These are phyloP conservation scores for Drosophila nigrodunni DNA, from an alignment of 1,140 invertebrate genomes.

Conservation along the genomic window DNA sequence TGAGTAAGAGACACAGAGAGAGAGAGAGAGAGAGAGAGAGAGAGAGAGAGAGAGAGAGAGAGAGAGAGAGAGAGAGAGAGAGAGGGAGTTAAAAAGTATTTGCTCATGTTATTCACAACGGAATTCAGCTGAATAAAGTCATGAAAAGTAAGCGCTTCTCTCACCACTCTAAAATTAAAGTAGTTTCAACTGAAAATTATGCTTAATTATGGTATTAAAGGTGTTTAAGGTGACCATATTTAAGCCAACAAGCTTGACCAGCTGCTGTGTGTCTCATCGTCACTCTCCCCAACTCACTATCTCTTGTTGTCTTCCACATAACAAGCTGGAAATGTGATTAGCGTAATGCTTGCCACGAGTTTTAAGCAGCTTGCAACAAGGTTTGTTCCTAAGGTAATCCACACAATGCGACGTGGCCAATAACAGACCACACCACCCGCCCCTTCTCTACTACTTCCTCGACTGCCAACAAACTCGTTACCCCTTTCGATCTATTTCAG, in stretches of 20 bases:
- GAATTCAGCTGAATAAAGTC: no score
- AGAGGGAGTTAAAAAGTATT: not conserved
- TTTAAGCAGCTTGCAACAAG: conserved; percentile 5
- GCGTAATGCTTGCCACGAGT: not conserved
- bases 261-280: not conserved
- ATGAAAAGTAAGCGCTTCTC: no score
- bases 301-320: not conserved
- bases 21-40: not conserved
- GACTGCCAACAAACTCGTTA: not conserved
- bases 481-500: not conserved
- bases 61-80: not conserved
- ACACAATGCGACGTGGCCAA: conserved; percentile 26
- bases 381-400: conserved; percentile 9
- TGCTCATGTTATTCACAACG: no score
- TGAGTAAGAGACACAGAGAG: not conserved
- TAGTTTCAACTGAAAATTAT: no score
- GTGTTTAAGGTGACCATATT: no score
- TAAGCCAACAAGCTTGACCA: no score
- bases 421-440: not conserved
- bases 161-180: no score
- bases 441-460: not conserved
- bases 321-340: conserved; percentile 9
- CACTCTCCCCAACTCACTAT: not conserved
- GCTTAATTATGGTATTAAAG: no score
- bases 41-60: not conserved